Evolutionary conservation across 2,113 vertebrate species (phyloP).

Genomic region (Rattus rattus): DNA sequence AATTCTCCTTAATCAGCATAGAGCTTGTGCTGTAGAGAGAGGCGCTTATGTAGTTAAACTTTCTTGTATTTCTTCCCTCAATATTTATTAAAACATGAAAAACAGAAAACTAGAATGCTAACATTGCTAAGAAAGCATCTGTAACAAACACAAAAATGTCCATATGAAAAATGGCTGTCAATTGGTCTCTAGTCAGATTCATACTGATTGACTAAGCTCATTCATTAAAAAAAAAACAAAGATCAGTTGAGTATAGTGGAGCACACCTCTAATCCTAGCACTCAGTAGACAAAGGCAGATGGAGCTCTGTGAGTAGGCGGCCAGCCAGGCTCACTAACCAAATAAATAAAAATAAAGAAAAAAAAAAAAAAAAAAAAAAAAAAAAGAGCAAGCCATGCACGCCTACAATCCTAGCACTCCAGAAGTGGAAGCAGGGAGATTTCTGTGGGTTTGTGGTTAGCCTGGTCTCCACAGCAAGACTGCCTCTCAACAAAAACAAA

Average conservation of each 20-base stretch:
- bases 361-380: background rate
- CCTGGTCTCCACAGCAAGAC: background rate
- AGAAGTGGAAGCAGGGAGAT: background rate
- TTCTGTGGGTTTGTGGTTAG: background rate
- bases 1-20: background rate
- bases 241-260: background rate
- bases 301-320: background rate
- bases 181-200: background rate
- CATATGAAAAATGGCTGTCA: background rate
- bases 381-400: background rate
- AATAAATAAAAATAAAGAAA: background rate
- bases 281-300: background rate
- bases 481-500: background rate
- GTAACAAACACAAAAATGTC: background rate
- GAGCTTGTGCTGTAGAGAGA: background rate
- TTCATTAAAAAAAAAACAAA: background rate
- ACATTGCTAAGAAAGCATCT: background rate
- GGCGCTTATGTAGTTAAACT: background rate
- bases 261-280: background rate
- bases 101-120: slow-evolving; percentile 29
- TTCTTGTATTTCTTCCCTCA: slow-evolving; percentile 25
- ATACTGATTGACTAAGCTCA: background rate
- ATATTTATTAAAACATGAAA: slow-evolving; percentile 8
- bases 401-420: background rate
- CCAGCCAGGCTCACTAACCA: background rate